Evolutionary conservation across 2,888 invertebrate genomes (phyloP).

Genomic region (Hofmannophila pseudospretella): DNA sequence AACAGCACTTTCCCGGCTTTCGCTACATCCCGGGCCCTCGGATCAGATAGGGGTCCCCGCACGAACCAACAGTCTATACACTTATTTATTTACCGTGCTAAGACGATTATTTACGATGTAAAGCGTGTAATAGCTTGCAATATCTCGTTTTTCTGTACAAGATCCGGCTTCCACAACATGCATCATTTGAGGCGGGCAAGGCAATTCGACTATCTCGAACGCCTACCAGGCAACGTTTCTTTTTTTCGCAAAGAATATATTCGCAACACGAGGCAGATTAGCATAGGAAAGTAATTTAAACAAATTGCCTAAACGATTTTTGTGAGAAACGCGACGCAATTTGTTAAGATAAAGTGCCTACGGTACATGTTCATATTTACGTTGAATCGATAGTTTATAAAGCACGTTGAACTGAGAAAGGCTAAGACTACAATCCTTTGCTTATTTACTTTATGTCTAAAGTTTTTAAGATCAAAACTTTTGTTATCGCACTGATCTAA

Average conservation of each 20-base stretch:
- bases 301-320: slow-evolving; percentile 69
- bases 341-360: slow-evolving; percentile 43
- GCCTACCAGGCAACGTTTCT: slow-evolving; percentile 38
- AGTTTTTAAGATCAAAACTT: slow-evolving; percentile 28
- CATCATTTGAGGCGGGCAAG: slow-evolving; percentile 52
- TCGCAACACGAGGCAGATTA: slow-evolving; percentile 61
- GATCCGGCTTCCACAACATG: slow-evolving; percentile 51
- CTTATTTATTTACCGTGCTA: slow-evolving; percentile 71
- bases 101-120: slow-evolving; percentile 72
- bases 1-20: slow-evolving; percentile 63
- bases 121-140: slow-evolving; percentile 62
- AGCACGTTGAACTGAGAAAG: too few species aligned
- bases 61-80: slow-evolving; percentile 52
- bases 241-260: slow-evolving; percentile 50
- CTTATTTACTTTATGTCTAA: slow-evolving; percentile 24
- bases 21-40: slow-evolving; percentile 49
- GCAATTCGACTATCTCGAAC: slow-evolving; percentile 44
- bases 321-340: slow-evolving; percentile 52
- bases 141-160: slow-evolving; percentile 58
- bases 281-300: slow-evolving; percentile 72
- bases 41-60: slow-evolving; percentile 63
- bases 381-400: slow-evolving; percentile 26
- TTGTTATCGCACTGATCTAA: slow-evolving; percentile 28
- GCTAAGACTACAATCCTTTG: too few species aligned
- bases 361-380: slow-evolving; percentile 33